These are phyloP conservation scores for Saxidomus purpurata DNA, from an alignment of 1,140 invertebrate genomes.

Conservation along the genomic window DNA sequence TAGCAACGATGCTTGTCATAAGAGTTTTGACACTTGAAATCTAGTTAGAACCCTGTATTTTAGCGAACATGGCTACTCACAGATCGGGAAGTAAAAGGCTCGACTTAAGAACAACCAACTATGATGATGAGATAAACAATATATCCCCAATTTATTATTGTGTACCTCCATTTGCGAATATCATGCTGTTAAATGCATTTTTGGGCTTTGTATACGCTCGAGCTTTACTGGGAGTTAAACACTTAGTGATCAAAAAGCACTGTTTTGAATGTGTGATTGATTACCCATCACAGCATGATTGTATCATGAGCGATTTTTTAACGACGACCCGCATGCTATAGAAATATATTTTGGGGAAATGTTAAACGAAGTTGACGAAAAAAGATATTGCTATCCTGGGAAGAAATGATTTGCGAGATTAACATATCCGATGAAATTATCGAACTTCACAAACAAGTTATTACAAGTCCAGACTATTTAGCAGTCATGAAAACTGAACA, in stretches of 20 bases:
- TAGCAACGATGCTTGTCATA: too few relatives aligned
- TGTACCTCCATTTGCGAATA: not conserved
- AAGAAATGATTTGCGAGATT: not conserved
- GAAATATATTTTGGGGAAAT: conserved; percentile 47
- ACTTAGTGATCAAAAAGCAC: conserved; percentile 12
- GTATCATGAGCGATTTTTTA: not conserved
- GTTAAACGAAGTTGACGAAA: conserved; percentile 36
- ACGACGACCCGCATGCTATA: conserved; percentile 6
- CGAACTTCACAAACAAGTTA: conserved; percentile 22
- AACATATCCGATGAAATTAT: conserved; percentile 17
- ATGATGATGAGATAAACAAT: not conserved
- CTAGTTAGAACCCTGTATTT: too few relatives aligned
- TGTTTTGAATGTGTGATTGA: conserved; percentile 44
- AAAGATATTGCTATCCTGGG: conserved; percentile 36
- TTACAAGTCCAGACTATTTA: conserved; percentile 23
- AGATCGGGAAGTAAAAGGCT: too few relatives aligned
- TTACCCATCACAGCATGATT: conserved; percentile 41
- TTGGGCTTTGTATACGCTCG: conserved; percentile 40
- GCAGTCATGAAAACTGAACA: conserved; percentile 49
- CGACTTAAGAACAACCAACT: not conserved
- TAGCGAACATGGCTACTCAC: too few relatives aligned
- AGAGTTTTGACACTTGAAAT: too few relatives aligned
- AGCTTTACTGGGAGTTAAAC: conserved; percentile 12
- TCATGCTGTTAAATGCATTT: conserved; percentile 27
- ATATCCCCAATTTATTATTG: not conserved